phyloP scores from a whole-genome alignment of 2,797 vertebrate genomes.

The Typhlichthys subterraneus region DNA sequence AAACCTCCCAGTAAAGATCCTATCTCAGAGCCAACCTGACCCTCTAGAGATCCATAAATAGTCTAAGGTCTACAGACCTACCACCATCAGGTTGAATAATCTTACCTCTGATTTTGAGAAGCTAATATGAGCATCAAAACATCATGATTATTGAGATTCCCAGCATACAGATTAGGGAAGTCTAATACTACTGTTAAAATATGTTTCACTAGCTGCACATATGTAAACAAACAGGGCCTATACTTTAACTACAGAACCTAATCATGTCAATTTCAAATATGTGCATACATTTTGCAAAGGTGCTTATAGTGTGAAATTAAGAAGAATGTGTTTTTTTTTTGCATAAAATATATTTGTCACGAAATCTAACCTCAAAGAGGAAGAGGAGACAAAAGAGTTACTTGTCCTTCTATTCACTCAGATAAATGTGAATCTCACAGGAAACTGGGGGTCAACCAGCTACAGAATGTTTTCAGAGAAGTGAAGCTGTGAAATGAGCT shows the following conservation, averaged over 20 bases:
- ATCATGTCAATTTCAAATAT: no score
- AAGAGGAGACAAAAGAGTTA: conserved; percentile 58
- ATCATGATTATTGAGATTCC: not conserved
- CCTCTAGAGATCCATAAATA: not conserved
- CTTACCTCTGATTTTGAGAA: conserved; percentile 22
- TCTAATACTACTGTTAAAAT: not conserved
- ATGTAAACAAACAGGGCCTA: no score
- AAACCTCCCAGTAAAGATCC: conserved; percentile 6
- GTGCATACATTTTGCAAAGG: conserved; percentile 11
- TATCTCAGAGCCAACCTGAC: conserved; percentile 17
- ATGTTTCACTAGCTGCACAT: no score
- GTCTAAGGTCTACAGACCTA: conserved; percentile 12
- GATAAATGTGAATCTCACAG: conserved; percentile 70
- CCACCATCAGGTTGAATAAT: conserved; percentile 14
- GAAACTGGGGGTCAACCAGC: conserved; percentile 76
- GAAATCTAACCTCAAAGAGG: conserved; percentile 45
- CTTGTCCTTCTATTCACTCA: conserved; percentile 55
- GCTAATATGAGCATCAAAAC: conserved; percentile 5
- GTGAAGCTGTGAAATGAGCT: conserved; percentile 60
- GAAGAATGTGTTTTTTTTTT: conserved; percentile 34
- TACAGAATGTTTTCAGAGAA: conserved; percentile 66
- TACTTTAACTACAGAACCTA: no score
- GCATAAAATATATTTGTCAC: conserved; percentile 29
- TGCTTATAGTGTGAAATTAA: conserved; percentile 25
- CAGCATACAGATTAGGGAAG: not conserved